A percentile compares a stretch with the other conserved stretches of the same genome.
These are phyloP conservation scores for Parauchenoglanis ngamensis DNA, from an alignment of 2,797 vertebrate genomes.

Conservation along the genomic window DNA sequence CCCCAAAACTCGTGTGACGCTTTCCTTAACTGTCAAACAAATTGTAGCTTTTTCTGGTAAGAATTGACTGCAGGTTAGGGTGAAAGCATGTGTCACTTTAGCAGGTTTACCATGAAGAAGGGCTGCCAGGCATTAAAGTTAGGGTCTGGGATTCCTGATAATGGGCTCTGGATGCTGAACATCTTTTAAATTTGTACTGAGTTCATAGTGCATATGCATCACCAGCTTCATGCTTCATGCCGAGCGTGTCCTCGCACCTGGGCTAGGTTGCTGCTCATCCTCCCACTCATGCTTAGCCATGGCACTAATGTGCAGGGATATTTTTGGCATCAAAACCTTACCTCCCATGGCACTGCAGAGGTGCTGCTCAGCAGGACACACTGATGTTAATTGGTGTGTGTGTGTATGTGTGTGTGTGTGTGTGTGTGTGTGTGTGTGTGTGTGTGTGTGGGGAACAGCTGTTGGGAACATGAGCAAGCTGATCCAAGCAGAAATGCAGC, in stretches of 20 bases:
- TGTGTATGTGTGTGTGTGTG: slow-evolving; percentile 2
- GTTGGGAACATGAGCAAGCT: slow-evolving; percentile 58
- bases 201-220: neutral
- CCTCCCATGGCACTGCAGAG: slow-evolving; percentile 45
- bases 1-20: neutral
- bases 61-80: slow-evolving; percentile 12
- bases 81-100: neutral
- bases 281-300: slow-evolving; percentile 46
- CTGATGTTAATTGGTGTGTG: slow-evolving; percentile 53
- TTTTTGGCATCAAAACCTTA: slow-evolving; percentile 55
- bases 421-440: slow-evolving; percentile 35
- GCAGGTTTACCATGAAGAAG: neutral
- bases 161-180: neutral
- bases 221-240: neutral
- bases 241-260: slow-evolving; percentile 30
- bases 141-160: neutral
- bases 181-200: neutral
- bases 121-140: neutral
- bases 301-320: slow-evolving; percentile 54
- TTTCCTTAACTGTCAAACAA: neutral
- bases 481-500: slow-evolving; percentile 56
- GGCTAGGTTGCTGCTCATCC: slow-evolving; percentile 32
- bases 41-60: neutral
- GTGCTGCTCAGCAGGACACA: slow-evolving; percentile 52
- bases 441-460: slow-evolving; percentile 62